Conservation (phyloP, 2,113 vertebrate species). For the Burhinus bistriatus region DNA sequence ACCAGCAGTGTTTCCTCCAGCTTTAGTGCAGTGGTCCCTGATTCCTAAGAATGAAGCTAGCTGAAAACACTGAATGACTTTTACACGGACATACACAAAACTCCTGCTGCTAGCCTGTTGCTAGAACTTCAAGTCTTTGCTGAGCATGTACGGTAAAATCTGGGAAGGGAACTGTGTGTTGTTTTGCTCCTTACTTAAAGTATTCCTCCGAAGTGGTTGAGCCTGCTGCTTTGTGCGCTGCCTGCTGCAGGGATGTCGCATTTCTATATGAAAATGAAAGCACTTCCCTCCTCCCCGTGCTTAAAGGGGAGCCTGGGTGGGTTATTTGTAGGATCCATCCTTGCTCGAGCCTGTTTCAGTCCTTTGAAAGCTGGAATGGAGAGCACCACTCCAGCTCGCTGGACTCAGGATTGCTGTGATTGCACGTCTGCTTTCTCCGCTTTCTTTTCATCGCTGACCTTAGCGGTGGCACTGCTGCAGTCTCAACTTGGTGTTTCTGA, state of each 20-base stretch:
- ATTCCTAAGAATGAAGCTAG: not conserved
- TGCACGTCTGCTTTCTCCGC: not conserved
- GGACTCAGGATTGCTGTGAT: not conserved
- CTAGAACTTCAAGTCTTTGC: not conserved
- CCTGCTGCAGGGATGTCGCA: not conserved
- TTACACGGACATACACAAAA: accelerated
- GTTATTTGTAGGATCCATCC: not conserved
- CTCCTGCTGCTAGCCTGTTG: not conserved
- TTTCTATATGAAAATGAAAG: accelerated
- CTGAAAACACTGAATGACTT: not conserved
- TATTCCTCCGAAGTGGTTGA: not conserved
- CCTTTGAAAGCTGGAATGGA: not conserved
- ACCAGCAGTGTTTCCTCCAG: not conserved
- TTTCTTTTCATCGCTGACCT: not conserved
- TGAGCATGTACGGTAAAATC: not conserved
- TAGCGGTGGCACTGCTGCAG: not conserved
- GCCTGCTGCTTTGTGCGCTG: not conserved
- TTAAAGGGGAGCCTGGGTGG: not conserved
- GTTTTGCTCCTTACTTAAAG: not conserved
- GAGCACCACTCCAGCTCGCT: not conserved
- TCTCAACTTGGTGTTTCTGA: accelerated
- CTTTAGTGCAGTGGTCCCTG: too few relatives aligned
- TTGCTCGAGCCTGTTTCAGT: not conserved
- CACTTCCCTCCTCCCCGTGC: not conserved
- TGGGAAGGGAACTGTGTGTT: not conserved